Percentiles rank a stretch among this genome's conserved stretches.
phyloP scores from a whole-genome alignment of 2,113 vertebrate genomes.

The Pantherophis guttatus region DNA sequence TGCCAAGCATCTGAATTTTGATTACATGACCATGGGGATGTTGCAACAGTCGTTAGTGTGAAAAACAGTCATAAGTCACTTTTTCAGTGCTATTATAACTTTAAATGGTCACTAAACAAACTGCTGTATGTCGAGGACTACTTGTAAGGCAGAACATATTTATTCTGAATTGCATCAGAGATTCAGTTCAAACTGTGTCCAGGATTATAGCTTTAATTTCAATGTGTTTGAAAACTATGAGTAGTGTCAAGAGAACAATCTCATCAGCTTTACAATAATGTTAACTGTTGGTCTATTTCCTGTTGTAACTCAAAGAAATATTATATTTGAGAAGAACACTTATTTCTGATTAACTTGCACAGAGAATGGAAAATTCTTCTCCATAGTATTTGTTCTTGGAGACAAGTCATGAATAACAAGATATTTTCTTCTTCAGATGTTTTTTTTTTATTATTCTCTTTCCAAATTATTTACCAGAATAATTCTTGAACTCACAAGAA shows the following conservation, averaged over 20 bases:
- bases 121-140: not conserved
- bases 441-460: not conserved
- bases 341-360: not conserved
- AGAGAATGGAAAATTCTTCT: not conserved
- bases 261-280: not conserved
- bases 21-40: not conserved
- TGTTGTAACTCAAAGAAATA: not conserved
- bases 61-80: not conserved
- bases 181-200: not conserved
- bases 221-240: not conserved
- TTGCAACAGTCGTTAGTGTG: not conserved
- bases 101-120: not conserved
- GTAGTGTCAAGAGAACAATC: not conserved
- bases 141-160: not conserved
- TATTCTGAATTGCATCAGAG: not conserved
- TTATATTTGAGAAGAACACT: not conserved
- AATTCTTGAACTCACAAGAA: no score
- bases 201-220: not conserved
- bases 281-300: not conserved
- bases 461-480: not conserved
- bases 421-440: not conserved
- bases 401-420: not conserved
- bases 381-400: not conserved
- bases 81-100: not conserved
- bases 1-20: not conserved